Evolutionary conservation across 2,113 vertebrate genomes (phyloP).

Genomic region (Laterallus jamaicensis): DNA sequence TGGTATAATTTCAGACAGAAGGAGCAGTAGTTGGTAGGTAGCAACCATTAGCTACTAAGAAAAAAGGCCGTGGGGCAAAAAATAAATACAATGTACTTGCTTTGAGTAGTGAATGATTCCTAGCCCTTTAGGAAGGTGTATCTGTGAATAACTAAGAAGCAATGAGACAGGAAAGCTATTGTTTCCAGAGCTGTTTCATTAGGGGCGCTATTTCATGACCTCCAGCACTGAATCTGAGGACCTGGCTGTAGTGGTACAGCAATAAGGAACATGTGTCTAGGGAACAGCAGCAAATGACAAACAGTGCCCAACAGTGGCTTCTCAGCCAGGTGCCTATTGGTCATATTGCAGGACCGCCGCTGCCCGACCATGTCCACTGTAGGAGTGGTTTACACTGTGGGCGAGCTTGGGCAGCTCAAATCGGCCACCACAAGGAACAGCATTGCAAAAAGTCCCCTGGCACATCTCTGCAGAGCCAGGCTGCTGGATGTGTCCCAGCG

Average conservation of each 20-base stretch:
- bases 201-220: background rate
- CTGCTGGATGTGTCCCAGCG: background rate
- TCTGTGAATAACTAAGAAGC: background rate
- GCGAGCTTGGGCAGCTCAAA: background rate
- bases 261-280: background rate
- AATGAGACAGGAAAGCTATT: background rate
- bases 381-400: background rate
- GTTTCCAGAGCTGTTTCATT: background rate
- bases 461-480: background rate
- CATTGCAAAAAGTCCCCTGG: background rate
- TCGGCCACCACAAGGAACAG: background rate
- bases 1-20: background rate
- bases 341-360: background rate
- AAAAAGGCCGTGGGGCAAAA: background rate
- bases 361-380: fast-evolving
- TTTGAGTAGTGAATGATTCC: background rate
- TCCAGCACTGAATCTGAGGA: background rate
- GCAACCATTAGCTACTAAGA: background rate
- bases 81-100: background rate
- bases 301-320: background rate
- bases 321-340: background rate
- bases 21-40: background rate
- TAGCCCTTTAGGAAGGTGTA: background rate
- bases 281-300: background rate
- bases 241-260: background rate